phyloP scores from a whole-genome alignment of 1,140 invertebrate genomes.

The Adelges cooleyi region DNA sequence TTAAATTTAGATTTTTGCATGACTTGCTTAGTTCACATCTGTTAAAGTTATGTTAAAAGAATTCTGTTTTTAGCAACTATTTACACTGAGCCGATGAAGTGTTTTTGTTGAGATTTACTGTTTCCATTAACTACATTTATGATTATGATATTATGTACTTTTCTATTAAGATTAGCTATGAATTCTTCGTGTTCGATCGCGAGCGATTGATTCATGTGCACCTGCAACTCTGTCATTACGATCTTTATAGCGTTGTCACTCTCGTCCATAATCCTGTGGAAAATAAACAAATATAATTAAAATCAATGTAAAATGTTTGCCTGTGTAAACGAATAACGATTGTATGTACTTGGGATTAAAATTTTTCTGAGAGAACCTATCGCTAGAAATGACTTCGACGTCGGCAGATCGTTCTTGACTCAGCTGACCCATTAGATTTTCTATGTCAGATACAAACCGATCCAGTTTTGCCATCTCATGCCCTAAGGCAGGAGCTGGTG shows the following conservation, averaged over 20 bases:
- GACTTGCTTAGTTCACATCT: no score
- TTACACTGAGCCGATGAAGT: no score
- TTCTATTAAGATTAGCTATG: slow-evolving; percentile 35
- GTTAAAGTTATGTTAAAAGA: no score
- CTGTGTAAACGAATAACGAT: neutral
- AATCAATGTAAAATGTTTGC: neutral
- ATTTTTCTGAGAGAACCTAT: slow-evolving; percentile 20
- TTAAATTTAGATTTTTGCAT: no score
- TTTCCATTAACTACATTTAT: no score
- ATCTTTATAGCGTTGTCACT: slow-evolving; percentile 33
- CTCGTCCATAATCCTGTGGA: slow-evolving; percentile 31
- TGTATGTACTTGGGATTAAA: slow-evolving; percentile 2
- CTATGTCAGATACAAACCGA: slow-evolving; percentile 32
- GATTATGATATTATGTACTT: no score
- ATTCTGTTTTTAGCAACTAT: no score
- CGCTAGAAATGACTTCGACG: slow-evolving; percentile 9
- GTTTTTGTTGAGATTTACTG: no score
- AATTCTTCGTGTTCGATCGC: slow-evolving; percentile 36
- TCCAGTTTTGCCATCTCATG: slow-evolving; percentile 34
- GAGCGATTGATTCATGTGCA: slow-evolving; percentile 32
- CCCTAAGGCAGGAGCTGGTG: slow-evolving; percentile 34
- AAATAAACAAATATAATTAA: neutral
- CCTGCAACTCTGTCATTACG: slow-evolving; percentile 32
- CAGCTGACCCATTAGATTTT: slow-evolving; percentile 25
- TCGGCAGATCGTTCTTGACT: slow-evolving; percentile 27